Evolutionary conservation across 2,888 invertebrate species (phyloP), one percentile per base, ranked within the genome.

Genomic region (Caenorhabditis drosophilae): DNA sequence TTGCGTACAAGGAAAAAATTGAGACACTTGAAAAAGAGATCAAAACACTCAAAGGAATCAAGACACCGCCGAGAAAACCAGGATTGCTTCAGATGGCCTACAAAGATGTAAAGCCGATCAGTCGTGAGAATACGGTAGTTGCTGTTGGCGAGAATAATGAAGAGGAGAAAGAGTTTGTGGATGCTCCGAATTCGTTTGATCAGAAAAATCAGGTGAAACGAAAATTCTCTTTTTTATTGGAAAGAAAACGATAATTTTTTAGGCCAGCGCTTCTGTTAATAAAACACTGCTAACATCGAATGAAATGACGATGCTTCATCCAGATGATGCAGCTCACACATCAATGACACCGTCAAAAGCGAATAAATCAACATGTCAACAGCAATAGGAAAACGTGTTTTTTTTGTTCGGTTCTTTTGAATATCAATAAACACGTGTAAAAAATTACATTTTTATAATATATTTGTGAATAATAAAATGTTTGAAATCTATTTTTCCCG

Each of bases 51-150:
- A 47, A 47, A 22, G 47, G 47, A 22, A 22, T 47, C 20, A 47
- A 47, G n/a, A 22, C 47, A 4, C 22, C 34, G 4, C 47, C 47
- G 23, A 35, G 25, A 47, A n/a, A 34, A 35, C 47, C 47, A 4
- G 47, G 47, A 35, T 35, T 47, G 12, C 16, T 47, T 22, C 18
- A 34, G 35, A 2, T 34, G 11, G 47, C 38, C 38, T 16, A 38
- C 7, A 31, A 12, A 31, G 12, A 31, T 31, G 31, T 47, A 12
- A 34, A 47, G 35, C 35, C 35, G 12, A 2, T 47, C 31, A 47
- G 47, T 35, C 47, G 47, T n/a, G 47, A 47, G n/a, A 3, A 18
- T 4, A 47, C 34, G 2, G 34, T 16, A 20, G 27, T 45, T 20
- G 23, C 7, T 20, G 42, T 20, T 11, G 40, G 7, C 4, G 7